Base-by-base conservation (phyloP, 2,113 vertebrate genomes). In the Recurvirostra avosetta region DNA sequence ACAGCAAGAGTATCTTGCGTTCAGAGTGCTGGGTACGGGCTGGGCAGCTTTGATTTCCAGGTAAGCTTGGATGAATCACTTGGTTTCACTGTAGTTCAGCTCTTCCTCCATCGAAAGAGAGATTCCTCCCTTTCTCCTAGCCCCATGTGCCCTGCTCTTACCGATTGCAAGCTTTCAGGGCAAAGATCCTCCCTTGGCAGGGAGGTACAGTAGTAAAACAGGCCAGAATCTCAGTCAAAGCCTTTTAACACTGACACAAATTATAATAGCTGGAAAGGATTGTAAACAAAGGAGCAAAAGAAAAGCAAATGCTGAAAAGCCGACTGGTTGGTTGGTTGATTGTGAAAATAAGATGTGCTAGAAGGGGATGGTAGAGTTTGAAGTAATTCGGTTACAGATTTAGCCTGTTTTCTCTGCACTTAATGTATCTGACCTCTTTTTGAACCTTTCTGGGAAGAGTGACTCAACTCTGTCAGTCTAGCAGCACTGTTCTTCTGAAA, bases 401-500 rank as follows among this genome's bases (percentile, higher is more conserved):
- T 8, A 58, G 23, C 45, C 15, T 4, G 13, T 15, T 77, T 61
- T 45, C 36, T 15, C 30, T 8, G 27, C 10, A 2, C 11, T 47
- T 22, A 16, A 5, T 12, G 3, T 6, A 18, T 6, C 23, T 88
- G 79, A 82, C 92, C 86, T 62, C 18, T 21, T 67, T 71, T 11
- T 88, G 90, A 91, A 88, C 90, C 32, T 78, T 95, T 87, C 88
- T 43, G 85, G 91, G 82, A 93, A 94, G 27, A 36, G n/a, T 92
- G 94, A 78, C 61, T 96, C 92, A 82, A n/a, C n/a, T 27, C 8
- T 3, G 21, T 38, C 8, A 20, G 23, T 26, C 9, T 38, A 23
- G 27, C 53, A 61, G 40, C 6, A 0, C 18, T 32, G 40, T 38
- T 77, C 59, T 61, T 12, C 59, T 0, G 34, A 81, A 40, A 68